Conservation (phyloP, 2,888 invertebrate species). For the Drosophila stalkeri region DNA sequence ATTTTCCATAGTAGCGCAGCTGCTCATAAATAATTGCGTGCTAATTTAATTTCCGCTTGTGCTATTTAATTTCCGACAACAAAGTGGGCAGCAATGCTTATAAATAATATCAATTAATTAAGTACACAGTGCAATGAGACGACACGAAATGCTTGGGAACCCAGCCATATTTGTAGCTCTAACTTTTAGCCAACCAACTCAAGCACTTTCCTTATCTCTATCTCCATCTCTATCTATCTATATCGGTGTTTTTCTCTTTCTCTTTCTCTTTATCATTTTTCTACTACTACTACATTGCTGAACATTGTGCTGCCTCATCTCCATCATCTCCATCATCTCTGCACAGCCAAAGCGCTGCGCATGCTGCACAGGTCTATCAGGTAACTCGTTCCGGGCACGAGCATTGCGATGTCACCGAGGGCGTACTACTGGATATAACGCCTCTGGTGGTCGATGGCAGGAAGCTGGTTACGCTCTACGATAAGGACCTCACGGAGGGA, state of each 20-base stretch:
- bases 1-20: neutral
- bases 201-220: neutral
- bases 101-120: constrained; percentile 80
- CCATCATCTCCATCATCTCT: neutral
- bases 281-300: constrained; percentile 2
- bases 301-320: neutral
- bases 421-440: constrained; percentile 89
- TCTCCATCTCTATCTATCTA: constrained; percentile 2
- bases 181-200: constrained; percentile 11
- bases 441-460: constrained; percentile 88
- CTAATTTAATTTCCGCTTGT: constrained; percentile 76
- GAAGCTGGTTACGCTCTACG: constrained; percentile 90
- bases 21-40: constrained; percentile 46
- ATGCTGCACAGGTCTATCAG: constrained; percentile 88
- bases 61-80: constrained; percentile 74
- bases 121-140: constrained; percentile 43
- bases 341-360: constrained; percentile 84
- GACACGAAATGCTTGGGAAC: constrained; percentile 36
- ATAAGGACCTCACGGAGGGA: constrained; percentile 90
- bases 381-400: constrained; percentile 90
- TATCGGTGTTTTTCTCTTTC: constrained; percentile 9
- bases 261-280: neutral
- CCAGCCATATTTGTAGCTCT: constrained; percentile 68
- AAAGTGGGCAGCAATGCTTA: constrained; percentile 61
- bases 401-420: constrained; percentile 90